These are phyloP conservation scores for Eretmochelys imbricata DNA, from an alignment of 2,113 vertebrate genomes.

Conservation along the genomic window DNA sequence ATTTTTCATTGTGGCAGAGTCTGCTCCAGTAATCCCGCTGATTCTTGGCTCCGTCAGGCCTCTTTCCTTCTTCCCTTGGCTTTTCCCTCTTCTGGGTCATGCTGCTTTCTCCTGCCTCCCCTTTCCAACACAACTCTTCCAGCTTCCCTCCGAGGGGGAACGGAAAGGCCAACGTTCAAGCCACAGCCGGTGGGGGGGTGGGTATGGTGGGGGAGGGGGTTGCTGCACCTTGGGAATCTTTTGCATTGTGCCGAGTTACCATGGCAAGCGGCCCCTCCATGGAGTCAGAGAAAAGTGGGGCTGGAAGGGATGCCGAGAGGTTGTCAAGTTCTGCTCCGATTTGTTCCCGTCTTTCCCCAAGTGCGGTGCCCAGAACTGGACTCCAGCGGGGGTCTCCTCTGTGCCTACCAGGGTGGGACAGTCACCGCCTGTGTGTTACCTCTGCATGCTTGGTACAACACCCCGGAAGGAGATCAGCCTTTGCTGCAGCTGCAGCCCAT, in stretches of 20 bases:
- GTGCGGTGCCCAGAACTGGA: no score
- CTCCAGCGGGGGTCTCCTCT: neutral
- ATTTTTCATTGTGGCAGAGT: neutral
- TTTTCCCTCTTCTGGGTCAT: neutral
- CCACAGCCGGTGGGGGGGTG: no score
- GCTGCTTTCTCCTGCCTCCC: neutral
- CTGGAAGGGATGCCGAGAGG: neutral
- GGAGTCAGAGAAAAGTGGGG: neutral
- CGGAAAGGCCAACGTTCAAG: neutral
- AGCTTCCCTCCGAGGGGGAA: neutral
- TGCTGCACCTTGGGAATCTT: neutral
- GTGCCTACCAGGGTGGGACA: neutral
- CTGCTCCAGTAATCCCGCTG: neutral
- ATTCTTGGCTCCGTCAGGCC: neutral
- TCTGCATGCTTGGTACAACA: no score
- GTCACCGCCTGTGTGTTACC: no score
- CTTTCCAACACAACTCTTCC: neutral
- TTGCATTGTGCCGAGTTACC: neutral
- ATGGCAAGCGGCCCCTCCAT: neutral
- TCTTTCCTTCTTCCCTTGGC: neutral
- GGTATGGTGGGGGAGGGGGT: rapidly evolving
- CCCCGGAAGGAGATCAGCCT: neutral
- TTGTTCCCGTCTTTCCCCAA: neutral
- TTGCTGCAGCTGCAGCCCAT: neutral
- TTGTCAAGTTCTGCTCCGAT: neutral